These are phyloP conservation scores for Notodonta ziczac DNA, from an alignment of 2,888 invertebrate species.

Conservation along the genomic window DNA sequence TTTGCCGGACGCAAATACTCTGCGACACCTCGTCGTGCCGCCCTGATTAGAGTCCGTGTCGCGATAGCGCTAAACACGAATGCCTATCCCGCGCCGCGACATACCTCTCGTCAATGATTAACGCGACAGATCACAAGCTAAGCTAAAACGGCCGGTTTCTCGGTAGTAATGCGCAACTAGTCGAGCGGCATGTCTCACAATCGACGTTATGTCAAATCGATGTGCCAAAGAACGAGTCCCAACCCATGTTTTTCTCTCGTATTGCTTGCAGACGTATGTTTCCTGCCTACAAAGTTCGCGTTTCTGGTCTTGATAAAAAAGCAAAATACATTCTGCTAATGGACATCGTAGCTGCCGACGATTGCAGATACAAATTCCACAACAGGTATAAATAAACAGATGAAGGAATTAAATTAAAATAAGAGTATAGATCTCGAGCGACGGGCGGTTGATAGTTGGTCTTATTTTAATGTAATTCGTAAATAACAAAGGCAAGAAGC, in stretches of 20 bases:
- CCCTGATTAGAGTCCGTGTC: constrained; percentile 43
- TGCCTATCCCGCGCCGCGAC: not conserved
- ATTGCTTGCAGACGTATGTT: constrained; percentile 97
- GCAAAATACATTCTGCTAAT: constrained; percentile 98
- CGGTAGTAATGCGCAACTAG: constrained; percentile 65
- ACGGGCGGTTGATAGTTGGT: constrained; percentile 54
- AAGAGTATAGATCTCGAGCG: constrained; percentile 59
- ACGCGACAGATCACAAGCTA: constrained; percentile 78
- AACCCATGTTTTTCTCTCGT: constrained; percentile 83
- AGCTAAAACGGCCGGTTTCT: constrained; percentile 58
- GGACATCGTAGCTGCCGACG: constrained; percentile 98
- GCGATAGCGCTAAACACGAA: not conserved
- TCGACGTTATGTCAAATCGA: constrained; percentile 81
- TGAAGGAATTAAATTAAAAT: constrained; percentile 81
- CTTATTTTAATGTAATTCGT: constrained; percentile 83
- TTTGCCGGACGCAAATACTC: constrained; percentile 64
- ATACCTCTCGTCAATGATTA: constrained; percentile 48
- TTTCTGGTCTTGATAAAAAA: constrained; percentile 98
- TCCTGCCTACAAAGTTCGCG: constrained; percentile 98
- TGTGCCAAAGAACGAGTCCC: constrained; percentile 79
- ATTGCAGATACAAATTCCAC: constrained; percentile 97
- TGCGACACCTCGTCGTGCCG: constrained; percentile 62
- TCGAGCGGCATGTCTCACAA: constrained; percentile 77
- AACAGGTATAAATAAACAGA: constrained; percentile 89
- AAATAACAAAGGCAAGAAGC: constrained; percentile 86